These are phyloP conservation scores for Nysson spinosus DNA, from an alignment of 2,888 invertebrate species.

Conservation along the genomic window DNA sequence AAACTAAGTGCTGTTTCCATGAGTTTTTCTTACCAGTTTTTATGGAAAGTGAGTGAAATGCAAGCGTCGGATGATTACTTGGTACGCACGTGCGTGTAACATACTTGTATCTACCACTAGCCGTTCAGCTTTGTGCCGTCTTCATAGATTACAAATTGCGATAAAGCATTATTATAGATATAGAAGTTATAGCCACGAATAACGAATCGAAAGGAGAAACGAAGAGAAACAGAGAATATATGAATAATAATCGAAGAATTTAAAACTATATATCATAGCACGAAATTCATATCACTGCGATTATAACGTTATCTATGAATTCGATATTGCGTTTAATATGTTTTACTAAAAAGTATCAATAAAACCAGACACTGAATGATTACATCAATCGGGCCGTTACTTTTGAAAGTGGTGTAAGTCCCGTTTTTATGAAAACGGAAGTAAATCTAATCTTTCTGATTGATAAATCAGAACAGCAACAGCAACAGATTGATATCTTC, in stretches of 20 bases:
- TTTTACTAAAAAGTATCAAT: no score
- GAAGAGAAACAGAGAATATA: conserved; percentile 9
- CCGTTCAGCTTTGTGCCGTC: conserved; percentile 76
- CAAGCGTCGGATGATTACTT: conserved; percentile 38
- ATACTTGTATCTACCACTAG: conserved; percentile 74
- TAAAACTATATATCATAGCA: conserved; percentile 41
- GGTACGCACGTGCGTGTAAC: conserved; percentile 70
- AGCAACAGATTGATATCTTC: no score
- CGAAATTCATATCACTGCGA: conserved; percentile 32
- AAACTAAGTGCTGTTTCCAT: not conserved
- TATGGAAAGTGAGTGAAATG: conserved; percentile 34
- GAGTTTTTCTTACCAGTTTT: not conserved
- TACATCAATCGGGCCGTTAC: no score
- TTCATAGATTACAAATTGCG: conserved; percentile 64
- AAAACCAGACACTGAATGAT: no score
- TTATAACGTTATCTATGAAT: conserved; percentile 18
- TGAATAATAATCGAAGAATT: conserved; percentile 31
- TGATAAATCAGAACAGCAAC: no score
- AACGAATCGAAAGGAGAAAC: not conserved
- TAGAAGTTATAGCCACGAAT: conserved; percentile 39
- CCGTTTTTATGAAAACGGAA: no score
- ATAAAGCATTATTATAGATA: conserved; percentile 45
- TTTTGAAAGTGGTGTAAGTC: no score
- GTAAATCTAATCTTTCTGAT: no score
- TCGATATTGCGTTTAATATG: no score